These are phyloP conservation scores for Brachyopa scutellaris DNA, from an alignment of 2,888 invertebrate genomes.

Conservation along the genomic window DNA sequence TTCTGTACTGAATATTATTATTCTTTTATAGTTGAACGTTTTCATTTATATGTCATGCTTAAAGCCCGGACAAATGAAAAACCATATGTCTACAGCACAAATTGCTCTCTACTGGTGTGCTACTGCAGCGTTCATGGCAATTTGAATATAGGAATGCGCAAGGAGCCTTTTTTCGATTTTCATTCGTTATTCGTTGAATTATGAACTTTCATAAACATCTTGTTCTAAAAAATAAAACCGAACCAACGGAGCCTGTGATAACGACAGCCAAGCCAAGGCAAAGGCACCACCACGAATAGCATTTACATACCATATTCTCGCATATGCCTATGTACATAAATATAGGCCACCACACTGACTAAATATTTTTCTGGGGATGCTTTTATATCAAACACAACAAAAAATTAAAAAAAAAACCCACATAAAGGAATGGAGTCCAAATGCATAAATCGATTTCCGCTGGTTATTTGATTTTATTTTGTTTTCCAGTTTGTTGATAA, in stretches of 20 bases:
- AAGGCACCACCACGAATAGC: constrained; percentile 32
- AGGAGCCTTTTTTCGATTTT: constrained; percentile 50
- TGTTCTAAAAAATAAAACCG: constrained; percentile 38
- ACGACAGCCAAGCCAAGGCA: constrained; percentile 45
- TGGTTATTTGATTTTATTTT: constrained; percentile 61
- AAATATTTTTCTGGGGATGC: constrained; percentile 49
- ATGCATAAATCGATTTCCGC: constrained; percentile 64
- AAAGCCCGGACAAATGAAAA: constrained; percentile 50
- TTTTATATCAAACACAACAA: constrained; percentile 54
- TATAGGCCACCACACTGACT: constrained; percentile 58
- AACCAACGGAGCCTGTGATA: constrained; percentile 46
- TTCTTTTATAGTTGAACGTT: constrained; percentile 21
- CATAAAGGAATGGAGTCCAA: constrained; percentile 49
- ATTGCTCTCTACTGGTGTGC: constrained; percentile 29
- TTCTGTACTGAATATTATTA: no score
- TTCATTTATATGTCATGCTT: constrained; percentile 45
- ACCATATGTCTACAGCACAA: constrained; percentile 61
- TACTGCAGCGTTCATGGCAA: constrained; percentile 32
- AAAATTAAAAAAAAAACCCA: no score
- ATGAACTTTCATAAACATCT: constrained; percentile 65
- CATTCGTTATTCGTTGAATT: constrained; percentile 55
- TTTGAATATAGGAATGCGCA: constrained; percentile 25
- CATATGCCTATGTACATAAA: no score
- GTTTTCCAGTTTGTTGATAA: constrained; percentile 50
- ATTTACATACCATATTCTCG: constrained; percentile 62